Percentiles rank a stretch among this genome's conserved stretches.
Evolutionary conservation across 1,140 invertebrate genomes (phyloP).

Genomic region (Psix sp.): DNA sequence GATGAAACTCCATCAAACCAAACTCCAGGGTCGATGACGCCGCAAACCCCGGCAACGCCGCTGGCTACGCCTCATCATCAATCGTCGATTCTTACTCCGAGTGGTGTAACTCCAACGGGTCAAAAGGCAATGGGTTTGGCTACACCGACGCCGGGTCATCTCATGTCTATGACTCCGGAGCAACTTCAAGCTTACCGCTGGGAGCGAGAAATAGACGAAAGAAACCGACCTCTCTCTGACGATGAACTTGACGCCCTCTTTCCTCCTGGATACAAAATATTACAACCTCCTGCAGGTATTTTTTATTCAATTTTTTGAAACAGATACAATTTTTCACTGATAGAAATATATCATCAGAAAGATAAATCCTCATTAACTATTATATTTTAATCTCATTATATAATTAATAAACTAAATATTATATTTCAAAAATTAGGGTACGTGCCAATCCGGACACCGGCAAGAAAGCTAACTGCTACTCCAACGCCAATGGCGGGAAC

Average conservation of each 20-base stretch:
- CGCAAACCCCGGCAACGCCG: constrained; percentile 84
- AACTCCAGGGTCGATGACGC: constrained; percentile 85
- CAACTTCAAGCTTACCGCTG: constrained; percentile 98
- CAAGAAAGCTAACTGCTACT: constrained; percentile 96
- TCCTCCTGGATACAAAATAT: constrained; percentile 97
- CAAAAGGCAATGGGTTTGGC: constrained; percentile 98
- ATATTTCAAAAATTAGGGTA: constrained; percentile 80
- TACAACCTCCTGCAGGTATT: constrained; percentile 93
- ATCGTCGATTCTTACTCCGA: constrained; percentile 80
- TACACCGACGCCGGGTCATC: constrained; percentile 96
- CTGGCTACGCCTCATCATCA: constrained; percentile 80
- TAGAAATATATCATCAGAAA: no score
- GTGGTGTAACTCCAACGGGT: constrained; percentile 91
- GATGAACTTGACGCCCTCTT: constrained; percentile 98
- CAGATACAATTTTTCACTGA: no score
- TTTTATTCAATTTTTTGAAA: no score
- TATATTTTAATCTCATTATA: not conserved
- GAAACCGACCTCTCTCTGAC: constrained; percentile 96
- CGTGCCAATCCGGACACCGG: constrained; percentile 97
- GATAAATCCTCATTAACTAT: no score
- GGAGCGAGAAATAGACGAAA: constrained; percentile 99
- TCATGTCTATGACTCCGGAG: constrained; percentile 99
- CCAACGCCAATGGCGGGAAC: constrained; percentile 97
- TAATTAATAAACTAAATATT: not conserved
- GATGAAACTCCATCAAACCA: constrained; percentile 95